A percentile compares a stretch with the other conserved stretches of the same genome.
phyloP scores from a whole-genome alignment of 2,888 invertebrate species.

The Ophion slaviceki region DNA sequence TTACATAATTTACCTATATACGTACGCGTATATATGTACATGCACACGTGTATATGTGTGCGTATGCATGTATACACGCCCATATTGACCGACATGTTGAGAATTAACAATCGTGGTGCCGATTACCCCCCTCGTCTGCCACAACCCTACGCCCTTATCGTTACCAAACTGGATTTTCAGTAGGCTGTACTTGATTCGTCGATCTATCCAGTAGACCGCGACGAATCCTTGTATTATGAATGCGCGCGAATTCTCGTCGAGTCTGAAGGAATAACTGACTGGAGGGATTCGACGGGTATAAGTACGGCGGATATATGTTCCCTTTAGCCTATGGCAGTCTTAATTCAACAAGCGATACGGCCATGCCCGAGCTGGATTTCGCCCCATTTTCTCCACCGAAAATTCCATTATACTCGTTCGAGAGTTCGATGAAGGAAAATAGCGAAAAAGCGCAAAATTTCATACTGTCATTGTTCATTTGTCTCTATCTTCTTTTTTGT shows the following conservation, averaged over 20 bases:
- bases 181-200: conserved; percentile 76
- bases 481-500: conserved; percentile 42
- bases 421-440: conserved; percentile 25
- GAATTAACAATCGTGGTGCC: conserved; percentile 76
- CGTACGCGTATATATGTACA: conserved; percentile 53
- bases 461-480: conserved; percentile 73
- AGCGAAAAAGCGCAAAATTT: conserved; percentile 70
- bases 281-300: conserved; percentile 75
- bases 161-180: conserved; percentile 80
- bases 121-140: conserved; percentile 65
- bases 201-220: conserved; percentile 67
- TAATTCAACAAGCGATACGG: conserved; percentile 77
- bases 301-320: conserved; percentile 70
- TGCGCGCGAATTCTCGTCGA: background rate
- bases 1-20: conserved; percentile 75
- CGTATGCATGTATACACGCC: conserved; percentile 64
- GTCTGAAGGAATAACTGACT: background rate
- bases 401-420: conserved; percentile 69
- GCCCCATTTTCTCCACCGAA: conserved; percentile 68
- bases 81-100: conserved; percentile 67
- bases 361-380: conserved; percentile 76
- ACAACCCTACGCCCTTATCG: conserved; percentile 51
- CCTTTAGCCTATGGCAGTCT: conserved; percentile 77
- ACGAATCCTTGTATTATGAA: background rate
- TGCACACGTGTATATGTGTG: conserved; percentile 66